A percentile compares a stretch with the other conserved stretches of the same genome.
phyloP scores from a whole-genome alignment of 2,888 invertebrate species.

The Bellardia bayeri region DNA sequence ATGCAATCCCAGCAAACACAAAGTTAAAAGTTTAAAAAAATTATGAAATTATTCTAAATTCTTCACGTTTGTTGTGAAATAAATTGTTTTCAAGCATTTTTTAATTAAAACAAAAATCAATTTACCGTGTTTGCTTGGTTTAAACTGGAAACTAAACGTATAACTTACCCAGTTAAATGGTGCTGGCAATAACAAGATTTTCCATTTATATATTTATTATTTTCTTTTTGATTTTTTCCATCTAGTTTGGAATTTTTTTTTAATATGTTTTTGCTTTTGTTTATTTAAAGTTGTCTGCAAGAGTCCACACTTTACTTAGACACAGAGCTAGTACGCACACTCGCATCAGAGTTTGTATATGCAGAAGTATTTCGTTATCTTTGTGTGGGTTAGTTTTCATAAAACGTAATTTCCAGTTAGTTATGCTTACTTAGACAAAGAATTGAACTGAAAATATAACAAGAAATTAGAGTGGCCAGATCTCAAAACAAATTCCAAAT shows the following conservation, averaged over 20 bases:
- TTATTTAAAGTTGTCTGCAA: not conserved
- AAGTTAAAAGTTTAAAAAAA: not conserved
- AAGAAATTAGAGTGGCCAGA: not conserved
- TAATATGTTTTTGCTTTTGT: not conserved
- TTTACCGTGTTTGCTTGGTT: not conserved
- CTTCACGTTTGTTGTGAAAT: not conserved
- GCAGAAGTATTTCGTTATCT: not conserved
- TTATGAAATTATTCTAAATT: too few relatives aligned
- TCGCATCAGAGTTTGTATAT: conserved; percentile 26
- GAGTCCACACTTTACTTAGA: conserved; percentile 5
- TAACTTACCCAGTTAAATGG: conserved; percentile 25
- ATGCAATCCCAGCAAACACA: not conserved
- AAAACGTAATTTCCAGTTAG: conserved; percentile 60
- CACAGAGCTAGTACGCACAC: conserved; percentile 46
- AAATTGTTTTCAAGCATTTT: too few relatives aligned
- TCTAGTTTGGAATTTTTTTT: conserved; percentile 50
- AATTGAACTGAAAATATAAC: not conserved
- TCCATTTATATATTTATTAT: conserved; percentile 23
- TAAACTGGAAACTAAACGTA: conserved; percentile 24
- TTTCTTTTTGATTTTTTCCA: conserved; percentile 32
- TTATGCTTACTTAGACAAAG: conserved; percentile 41
- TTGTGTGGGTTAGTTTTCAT: conserved; percentile 19
- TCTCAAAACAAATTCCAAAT: not conserved
- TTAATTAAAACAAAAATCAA: too few relatives aligned
- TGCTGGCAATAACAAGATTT: conserved; percentile 41